Percentiles rank a stretch among this genome's conserved stretches.
phyloP scores from a whole-genome alignment of 2,888 invertebrate species.

The Apamea sordens region DNA sequence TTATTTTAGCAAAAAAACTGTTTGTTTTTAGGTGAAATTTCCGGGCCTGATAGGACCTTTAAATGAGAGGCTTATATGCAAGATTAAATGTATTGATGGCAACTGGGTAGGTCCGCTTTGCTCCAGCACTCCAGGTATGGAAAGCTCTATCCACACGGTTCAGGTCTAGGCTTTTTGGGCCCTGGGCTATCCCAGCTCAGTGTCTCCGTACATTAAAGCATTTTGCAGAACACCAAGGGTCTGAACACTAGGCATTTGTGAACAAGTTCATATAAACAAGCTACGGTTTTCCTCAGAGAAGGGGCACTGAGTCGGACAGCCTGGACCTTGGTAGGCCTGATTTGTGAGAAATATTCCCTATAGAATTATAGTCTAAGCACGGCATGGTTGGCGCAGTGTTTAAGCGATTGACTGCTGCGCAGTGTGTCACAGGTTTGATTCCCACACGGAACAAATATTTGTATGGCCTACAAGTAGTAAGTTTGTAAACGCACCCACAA shows the following conservation, averaged over 20 bases:
- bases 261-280: neutral
- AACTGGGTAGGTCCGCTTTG: conserved; percentile 96
- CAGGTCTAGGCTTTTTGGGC: neutral
- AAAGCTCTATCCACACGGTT: neutral
- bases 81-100: conserved; percentile 95
- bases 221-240: neutral
- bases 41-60: conserved; percentile 94
- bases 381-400: too few species aligned
- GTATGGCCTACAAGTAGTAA: too few species aligned
- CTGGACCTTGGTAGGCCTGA: neutral
- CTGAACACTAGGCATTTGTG: neutral
- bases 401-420: too few species aligned
- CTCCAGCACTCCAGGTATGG: conserved; percentile 93
- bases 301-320: neutral
- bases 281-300: neutral
- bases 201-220: neutral
- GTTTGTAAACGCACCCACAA: too few species aligned
- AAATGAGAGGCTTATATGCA: conserved; percentile 93
- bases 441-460: too few species aligned
- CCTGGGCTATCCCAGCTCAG: too few species aligned
- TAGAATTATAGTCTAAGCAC: too few species aligned
- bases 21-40: conserved; percentile 91
- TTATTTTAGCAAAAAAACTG: neutral
- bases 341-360: too few species aligned
- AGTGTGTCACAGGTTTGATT: too few species aligned